Evolutionary conservation across 2,888 invertebrate species (phyloP).

Genomic region (Aphodius granarius): DNA sequence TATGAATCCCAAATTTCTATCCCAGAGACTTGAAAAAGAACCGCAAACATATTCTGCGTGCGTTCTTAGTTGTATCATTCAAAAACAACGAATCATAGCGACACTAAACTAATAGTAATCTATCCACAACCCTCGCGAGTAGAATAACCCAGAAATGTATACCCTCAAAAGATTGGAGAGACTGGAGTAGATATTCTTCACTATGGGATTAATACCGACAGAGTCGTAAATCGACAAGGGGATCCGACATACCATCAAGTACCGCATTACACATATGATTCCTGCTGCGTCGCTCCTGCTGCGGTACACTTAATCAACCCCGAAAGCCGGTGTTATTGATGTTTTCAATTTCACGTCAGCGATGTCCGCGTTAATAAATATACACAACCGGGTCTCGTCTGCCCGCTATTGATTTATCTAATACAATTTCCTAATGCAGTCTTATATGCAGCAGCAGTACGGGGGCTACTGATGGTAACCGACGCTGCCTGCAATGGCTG

Average conservation of each 20-base stretch:
- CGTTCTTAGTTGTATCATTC: too few relatives aligned
- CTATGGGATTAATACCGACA: not conserved
- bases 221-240: not conserved
- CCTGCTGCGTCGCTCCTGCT: slow-evolving; percentile 7
- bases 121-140: too few relatives aligned
- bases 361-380: slow-evolving; percentile 9
- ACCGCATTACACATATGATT: slow-evolving; percentile 1
- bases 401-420: slow-evolving; percentile 6
- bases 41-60: too few relatives aligned
- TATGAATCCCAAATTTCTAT: too few relatives aligned
- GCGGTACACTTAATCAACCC: slow-evolving; percentile 12
- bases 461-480: not conserved
- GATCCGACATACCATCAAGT: not conserved
- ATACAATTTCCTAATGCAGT: slow-evolving; percentile 14
- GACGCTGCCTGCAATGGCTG: not conserved
- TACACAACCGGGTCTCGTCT: slow-evolving; percentile 7
- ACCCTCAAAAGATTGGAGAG: too few relatives aligned
- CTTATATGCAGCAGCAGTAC: slow-evolving; percentile 2
- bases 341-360: slow-evolving; percentile 14
- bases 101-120: too few relatives aligned
- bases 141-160: too few relatives aligned
- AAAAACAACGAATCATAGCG: too few relatives aligned
- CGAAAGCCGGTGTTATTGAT: slow-evolving; percentile 10
- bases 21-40: too few relatives aligned
- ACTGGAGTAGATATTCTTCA: not conserved